Evolutionary conservation across 2,888 invertebrate genomes (phyloP).

Genomic region (Archips xylosteana): DNA sequence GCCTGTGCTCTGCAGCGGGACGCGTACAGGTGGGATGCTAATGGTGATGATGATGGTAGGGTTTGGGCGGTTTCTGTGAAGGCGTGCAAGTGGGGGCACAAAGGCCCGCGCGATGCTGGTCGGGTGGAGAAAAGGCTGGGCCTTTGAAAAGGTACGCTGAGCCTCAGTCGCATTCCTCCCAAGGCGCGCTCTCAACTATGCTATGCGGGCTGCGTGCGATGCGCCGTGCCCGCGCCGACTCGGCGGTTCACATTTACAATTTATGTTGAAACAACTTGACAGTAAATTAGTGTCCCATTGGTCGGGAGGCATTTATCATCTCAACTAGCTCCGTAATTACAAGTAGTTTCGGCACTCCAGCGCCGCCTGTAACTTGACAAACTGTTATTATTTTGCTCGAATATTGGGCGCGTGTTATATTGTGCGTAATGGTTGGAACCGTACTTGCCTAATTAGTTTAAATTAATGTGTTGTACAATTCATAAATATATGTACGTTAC

Average conservation of each 20-base stretch:
- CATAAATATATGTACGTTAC: too few relatives aligned
- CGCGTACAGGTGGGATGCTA: too few relatives aligned
- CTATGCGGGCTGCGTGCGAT: constrained; percentile 44
- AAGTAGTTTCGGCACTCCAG: constrained; percentile 10
- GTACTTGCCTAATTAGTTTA: constrained; percentile 4
- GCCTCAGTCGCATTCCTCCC: constrained; percentile 62
- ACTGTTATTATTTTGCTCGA: constrained; percentile 13
- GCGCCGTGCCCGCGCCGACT: constrained; percentile 12
- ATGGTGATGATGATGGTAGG: constrained; percentile 26
- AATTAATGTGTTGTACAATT: not conserved
- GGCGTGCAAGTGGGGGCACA: constrained; percentile 45
- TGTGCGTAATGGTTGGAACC: constrained; percentile 9
- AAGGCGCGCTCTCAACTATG: constrained; percentile 65
- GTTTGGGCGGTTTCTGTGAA: constrained; percentile 47
- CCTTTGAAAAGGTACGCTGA: constrained; percentile 56
- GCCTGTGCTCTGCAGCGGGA: too few relatives aligned
- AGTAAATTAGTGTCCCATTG: constrained; percentile 41
- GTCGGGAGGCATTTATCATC: constrained; percentile 36
- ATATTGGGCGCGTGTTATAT: constrained; percentile 6
- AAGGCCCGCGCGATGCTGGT: constrained; percentile 48
- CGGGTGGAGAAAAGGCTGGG: constrained; percentile 54
- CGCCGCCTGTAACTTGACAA: constrained; percentile 11
- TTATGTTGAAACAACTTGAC: constrained; percentile 36
- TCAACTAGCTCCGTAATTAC: constrained; percentile 38
- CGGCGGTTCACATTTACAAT: constrained; percentile 26